A percentile compares a stretch with the other conserved stretches of the same genome.
Conservation (phyloP, 2,113 vertebrate species). For the Colinus virginianus region DNA sequence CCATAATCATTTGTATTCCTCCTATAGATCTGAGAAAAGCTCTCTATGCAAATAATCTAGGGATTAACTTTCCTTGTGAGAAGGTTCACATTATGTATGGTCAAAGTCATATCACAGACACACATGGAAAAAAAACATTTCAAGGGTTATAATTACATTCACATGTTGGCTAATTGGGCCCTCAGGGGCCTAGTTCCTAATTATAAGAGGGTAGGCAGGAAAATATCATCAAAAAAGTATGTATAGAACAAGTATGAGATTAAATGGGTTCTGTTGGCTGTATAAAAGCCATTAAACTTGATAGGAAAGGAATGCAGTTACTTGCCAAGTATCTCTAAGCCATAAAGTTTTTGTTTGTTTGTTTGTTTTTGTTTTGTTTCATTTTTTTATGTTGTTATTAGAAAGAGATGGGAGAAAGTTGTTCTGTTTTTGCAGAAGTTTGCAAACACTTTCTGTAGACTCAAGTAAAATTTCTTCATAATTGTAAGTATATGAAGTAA, state of each 20-base stretch:
- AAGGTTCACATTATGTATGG: conserved; percentile 66
- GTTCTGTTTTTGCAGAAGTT: conserved; percentile 38
- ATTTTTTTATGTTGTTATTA: conserved; percentile 36
- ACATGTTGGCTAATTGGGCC: conserved; percentile 83
- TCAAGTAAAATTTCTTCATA: conserved; percentile 32
- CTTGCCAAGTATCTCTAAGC: conserved; percentile 66
- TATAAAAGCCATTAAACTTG: conserved; percentile 80
- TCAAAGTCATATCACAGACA: conserved; percentile 73
- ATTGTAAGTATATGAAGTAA: conserved; percentile 22
- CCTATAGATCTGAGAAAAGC: conserved; percentile 57
- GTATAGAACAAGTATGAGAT: conserved; percentile 77
- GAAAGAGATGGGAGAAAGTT: conserved; percentile 54
- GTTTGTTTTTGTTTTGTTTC: too few relatives aligned
- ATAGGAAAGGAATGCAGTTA: conserved; percentile 73
- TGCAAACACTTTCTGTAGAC: conserved; percentile 29
- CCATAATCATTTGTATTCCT: conserved; percentile 27
- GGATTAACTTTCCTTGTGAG: conserved; percentile 65
- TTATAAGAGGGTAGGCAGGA: conserved; percentile 75
- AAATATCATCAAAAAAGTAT: conserved; percentile 72
- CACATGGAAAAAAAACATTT: conserved; percentile 74
- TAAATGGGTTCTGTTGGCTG: conserved; percentile 70
- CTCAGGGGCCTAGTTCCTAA: conserved; percentile 79
- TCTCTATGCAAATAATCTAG: conserved; percentile 68
- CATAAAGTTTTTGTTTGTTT: conserved; percentile 55
- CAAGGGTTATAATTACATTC: conserved; percentile 80